These are phyloP conservation scores for Corythucha ciliata DNA, from an alignment of 2,888 invertebrate species.

Conservation along the genomic window DNA sequence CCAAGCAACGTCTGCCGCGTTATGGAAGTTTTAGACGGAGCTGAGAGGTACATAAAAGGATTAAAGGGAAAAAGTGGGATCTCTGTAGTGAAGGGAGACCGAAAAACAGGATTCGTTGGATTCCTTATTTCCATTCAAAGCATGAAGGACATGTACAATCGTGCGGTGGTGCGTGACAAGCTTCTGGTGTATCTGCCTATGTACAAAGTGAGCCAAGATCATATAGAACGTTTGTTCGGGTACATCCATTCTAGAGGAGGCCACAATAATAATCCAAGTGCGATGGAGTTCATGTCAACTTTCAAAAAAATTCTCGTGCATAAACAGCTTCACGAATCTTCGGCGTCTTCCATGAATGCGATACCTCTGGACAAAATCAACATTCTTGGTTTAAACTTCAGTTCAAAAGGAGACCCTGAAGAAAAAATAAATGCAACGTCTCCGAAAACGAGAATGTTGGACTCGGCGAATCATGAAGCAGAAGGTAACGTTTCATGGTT, in stretches of 20 bases:
- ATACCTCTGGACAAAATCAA: constrained; percentile 21
- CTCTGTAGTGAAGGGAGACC: neutral
- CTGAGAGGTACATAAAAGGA: neutral
- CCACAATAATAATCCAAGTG: constrained; percentile 2
- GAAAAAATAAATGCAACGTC: neutral
- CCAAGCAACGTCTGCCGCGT: neutral
- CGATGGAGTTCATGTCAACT: neutral
- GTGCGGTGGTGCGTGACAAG: constrained; percentile 6
- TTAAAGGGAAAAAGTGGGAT: neutral
- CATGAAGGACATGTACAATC: constrained; percentile 9
- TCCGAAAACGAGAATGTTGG: constrained; percentile 1
- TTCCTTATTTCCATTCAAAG: constrained; percentile 9
- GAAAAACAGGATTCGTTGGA: neutral
- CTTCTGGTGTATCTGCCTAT: constrained; percentile 16
- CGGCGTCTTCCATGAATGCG: constrained; percentile 14
- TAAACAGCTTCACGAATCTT: constrained; percentile 20
- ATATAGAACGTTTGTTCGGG: constrained; percentile 22
- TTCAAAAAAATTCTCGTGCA: constrained; percentile 7
- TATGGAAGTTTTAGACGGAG: no score
- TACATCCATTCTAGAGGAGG: constrained; percentile 7
- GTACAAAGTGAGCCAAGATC: constrained; percentile 24
- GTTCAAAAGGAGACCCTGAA: neutral
- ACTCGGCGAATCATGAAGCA: no score
- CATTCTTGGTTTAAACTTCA: neutral
- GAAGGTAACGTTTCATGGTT: no score